Conservation (phyloP, 2,797 vertebrate genomes). For the Oophaga sylvatica region DNA sequence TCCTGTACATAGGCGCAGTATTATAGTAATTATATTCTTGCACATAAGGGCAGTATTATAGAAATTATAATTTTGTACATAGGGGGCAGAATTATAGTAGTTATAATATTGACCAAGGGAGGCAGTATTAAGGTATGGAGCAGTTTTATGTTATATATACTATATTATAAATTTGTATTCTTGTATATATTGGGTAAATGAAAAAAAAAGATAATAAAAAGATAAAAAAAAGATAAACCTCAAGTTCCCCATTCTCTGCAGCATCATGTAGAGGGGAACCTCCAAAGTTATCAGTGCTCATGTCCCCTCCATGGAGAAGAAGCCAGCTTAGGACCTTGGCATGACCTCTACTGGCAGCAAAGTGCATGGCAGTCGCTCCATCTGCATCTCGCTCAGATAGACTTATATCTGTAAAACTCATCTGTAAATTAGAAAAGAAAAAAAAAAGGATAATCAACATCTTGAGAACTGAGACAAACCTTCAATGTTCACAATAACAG, state of each 20-base stretch:
- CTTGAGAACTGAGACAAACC: neutral
- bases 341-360: conserved; percentile 92
- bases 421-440: conserved; percentile 70
- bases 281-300: conserved; percentile 85
- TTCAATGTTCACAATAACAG: neutral
- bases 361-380: conserved; percentile 95
- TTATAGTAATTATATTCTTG: conserved; percentile 14
- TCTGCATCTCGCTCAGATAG: conserved; percentile 85
- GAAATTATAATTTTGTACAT: neutral
- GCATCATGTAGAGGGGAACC: conserved; percentile 93
- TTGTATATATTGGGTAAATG: neutral
- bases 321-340: conserved; percentile 97
- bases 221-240: conserved; percentile 73
- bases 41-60: neutral
- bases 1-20: neutral
- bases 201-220: neutral
- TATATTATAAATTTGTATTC: neutral
- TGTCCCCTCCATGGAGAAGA: conserved; percentile 93
- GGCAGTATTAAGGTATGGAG: neutral
- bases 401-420: conserved; percentile 88
- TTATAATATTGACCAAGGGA: neutral
- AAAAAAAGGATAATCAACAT: neutral
- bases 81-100: neutral
- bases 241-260: conserved; percentile 93
- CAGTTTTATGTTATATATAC: neutral